Conservation (phyloP, 2,113 vertebrate species). For the Carassius carassius region DNA sequence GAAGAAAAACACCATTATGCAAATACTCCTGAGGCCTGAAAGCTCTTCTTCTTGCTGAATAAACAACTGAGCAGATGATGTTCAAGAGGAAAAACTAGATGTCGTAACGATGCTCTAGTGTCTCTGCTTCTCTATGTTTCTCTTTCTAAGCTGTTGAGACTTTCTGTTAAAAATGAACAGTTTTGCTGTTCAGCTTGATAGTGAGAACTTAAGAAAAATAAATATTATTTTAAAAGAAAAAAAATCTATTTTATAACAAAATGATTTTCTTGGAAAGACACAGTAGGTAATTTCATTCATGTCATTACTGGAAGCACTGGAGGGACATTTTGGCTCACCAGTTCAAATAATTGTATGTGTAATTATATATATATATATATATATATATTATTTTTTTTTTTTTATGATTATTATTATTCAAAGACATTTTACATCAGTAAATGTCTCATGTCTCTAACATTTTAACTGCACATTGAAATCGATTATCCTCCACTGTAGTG, state of each 20-base stretch:
- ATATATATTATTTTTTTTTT: no score
- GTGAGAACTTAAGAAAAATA: slow-evolving; percentile 63
- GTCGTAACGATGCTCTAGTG: slow-evolving; percentile 53
- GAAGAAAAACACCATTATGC: slow-evolving; percentile 74
- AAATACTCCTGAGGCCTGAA: slow-evolving; percentile 67
- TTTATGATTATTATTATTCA: no score
- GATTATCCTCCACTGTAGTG: slow-evolving; percentile 57
- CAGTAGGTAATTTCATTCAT: slow-evolving; percentile 52
- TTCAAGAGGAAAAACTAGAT: slow-evolving; percentile 68
- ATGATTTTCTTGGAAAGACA: slow-evolving; percentile 71
- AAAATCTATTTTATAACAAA: slow-evolving; percentile 79
- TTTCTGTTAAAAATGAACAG: slow-evolving; percentile 65
- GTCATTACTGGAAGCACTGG: slow-evolving; percentile 50
- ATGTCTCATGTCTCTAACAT: slow-evolving; percentile 49
- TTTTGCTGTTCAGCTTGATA: slow-evolving; percentile 77
- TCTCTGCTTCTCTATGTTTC: slow-evolving; percentile 50
- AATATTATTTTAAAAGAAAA: slow-evolving; percentile 79
- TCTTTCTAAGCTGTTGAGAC: slow-evolving; percentile 52
- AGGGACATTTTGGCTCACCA: slow-evolving; percentile 50
- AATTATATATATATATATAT: no score
- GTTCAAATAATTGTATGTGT: slow-evolving; percentile 10
- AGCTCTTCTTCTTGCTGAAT: slow-evolving; percentile 44
- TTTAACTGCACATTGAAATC: slow-evolving; percentile 47
- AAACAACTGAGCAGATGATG: slow-evolving; percentile 41
- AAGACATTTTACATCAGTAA: slow-evolving; percentile 39